Evolutionary conservation across 2,797 vertebrate species (phyloP).

Genomic region (Notolepis coatsorum): DNA sequence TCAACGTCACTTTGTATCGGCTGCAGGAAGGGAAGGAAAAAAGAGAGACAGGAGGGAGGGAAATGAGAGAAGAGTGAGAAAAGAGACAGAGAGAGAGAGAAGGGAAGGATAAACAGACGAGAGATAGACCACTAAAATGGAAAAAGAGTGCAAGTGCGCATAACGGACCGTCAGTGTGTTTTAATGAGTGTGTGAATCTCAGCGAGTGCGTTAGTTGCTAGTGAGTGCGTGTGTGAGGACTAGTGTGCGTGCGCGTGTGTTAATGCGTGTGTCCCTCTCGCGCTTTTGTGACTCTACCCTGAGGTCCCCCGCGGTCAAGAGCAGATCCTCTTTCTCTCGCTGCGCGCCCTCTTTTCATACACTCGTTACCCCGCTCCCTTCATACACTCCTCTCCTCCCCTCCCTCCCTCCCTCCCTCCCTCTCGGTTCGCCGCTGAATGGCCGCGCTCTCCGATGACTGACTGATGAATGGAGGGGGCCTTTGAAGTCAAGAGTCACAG

Average conservation of each 20-base stretch:
- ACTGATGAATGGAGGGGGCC: conserved; percentile 82
- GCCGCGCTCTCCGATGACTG: conserved; percentile 75
- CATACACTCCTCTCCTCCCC: conserved; percentile 63
- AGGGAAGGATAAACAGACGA: conserved; percentile 37
- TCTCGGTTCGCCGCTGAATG: conserved; percentile 72
- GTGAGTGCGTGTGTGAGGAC: background rate
- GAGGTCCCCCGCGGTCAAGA: conserved; percentile 72
- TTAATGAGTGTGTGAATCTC: background rate
- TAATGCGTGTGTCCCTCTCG: conserved; percentile 47
- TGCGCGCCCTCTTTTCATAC: conserved; percentile 67
- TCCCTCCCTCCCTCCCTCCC: conserved; percentile 60
- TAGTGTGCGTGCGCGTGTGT: conserved; percentile 41
- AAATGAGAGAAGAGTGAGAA: background rate
- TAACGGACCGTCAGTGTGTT: no score
- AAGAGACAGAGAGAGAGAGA: conserved; percentile 15
- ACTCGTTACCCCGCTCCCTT: conserved; percentile 58
- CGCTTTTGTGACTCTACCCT: conserved; percentile 62
- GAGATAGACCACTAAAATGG: no score
- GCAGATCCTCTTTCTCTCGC: conserved; percentile 70
- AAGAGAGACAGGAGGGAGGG: conserved; percentile 32
- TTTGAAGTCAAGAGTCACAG: conserved; percentile 84
- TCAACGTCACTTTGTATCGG: conserved; percentile 43
- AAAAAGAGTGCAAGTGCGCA: conserved; percentile 20
- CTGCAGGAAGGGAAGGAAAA: conserved; percentile 42
- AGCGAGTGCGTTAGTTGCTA: background rate